Evolutionary conservation across 2,797 vertebrate genomes (phyloP).

Genomic region (Phoeniculus purpureus): DNA sequence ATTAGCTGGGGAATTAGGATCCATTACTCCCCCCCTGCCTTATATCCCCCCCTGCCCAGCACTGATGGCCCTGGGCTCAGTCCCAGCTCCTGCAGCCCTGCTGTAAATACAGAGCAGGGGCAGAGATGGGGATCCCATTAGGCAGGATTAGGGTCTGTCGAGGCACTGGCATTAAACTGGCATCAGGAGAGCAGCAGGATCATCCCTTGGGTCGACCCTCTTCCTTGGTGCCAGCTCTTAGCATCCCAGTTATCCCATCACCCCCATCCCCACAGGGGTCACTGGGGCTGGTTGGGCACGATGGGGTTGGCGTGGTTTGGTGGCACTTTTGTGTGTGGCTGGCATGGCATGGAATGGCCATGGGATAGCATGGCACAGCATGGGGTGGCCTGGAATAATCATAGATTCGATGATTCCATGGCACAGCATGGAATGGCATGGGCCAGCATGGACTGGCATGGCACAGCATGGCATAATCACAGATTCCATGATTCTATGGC

Average conservation of each 20-base stretch:
- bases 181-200: neutral
- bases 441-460: too few relatives aligned
- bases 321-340: neutral
- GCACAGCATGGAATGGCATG: too few relatives aligned
- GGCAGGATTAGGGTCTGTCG: slow-evolving; percentile 64
- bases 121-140: slow-evolving; percentile 71
- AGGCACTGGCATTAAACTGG: slow-evolving; percentile 52
- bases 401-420: too few relatives aligned
- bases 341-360: neutral
- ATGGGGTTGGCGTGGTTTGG: neutral
- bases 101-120: slow-evolving; percentile 69
- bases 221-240: neutral
- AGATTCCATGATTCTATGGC: too few relatives aligned
- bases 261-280: neutral
- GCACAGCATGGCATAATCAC: too few relatives aligned
- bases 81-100: neutral
- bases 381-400: neutral
- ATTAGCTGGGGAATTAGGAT: slow-evolving; percentile 29
- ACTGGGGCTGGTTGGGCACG: fast-evolving
- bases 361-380: neutral
- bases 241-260: neutral
- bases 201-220: neutral
- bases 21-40: slow-evolving; percentile 49
- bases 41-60: neutral
- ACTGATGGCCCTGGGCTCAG: neutral